A percentile compares a stretch with the other conserved stretches of the same genome.
phyloP scores from a whole-genome alignment of 2,888 invertebrate genomes.

The Liodrosophila aerea region DNA sequence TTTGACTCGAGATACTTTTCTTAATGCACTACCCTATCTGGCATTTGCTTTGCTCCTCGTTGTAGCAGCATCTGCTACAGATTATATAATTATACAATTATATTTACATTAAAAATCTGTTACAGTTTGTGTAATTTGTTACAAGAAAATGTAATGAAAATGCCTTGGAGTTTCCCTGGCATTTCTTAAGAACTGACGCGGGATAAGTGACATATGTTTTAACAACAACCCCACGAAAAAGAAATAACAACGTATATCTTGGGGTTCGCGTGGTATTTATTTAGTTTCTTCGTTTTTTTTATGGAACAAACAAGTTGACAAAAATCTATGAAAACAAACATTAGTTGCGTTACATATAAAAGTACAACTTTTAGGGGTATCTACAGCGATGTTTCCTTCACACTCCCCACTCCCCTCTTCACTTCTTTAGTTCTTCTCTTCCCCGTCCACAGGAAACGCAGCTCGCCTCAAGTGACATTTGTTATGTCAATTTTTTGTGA shows the following conservation, averaged over 20 bases:
- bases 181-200: constrained; percentile 41
- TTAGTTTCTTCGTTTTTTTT: constrained; percentile 17
- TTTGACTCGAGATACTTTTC: no score
- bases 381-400: neutral
- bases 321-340: constrained; percentile 69
- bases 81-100: constrained; percentile 77
- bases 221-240: constrained; percentile 28
- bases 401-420: neutral
- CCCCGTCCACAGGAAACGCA: constrained; percentile 42
- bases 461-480: constrained; percentile 64
- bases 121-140: constrained; percentile 60
- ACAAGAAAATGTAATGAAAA: constrained; percentile 25
- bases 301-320: constrained; percentile 66
- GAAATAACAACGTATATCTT: constrained; percentile 5
- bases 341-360: constrained; percentile 47
- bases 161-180: neutral
- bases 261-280: constrained; percentile 19
- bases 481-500: constrained; percentile 72
- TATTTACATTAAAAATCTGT: constrained; percentile 77
- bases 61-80: constrained; percentile 55
- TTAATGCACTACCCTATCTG: no score
- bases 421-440: constrained; percentile 8
- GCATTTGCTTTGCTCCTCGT: neutral
- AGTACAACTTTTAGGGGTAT: constrained; percentile 15
- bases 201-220: constrained; percentile 53